Evolutionary conservation across 2,888 invertebrate genomes (phyloP).

Genomic region (Cheiracanthium punctorium): DNA sequence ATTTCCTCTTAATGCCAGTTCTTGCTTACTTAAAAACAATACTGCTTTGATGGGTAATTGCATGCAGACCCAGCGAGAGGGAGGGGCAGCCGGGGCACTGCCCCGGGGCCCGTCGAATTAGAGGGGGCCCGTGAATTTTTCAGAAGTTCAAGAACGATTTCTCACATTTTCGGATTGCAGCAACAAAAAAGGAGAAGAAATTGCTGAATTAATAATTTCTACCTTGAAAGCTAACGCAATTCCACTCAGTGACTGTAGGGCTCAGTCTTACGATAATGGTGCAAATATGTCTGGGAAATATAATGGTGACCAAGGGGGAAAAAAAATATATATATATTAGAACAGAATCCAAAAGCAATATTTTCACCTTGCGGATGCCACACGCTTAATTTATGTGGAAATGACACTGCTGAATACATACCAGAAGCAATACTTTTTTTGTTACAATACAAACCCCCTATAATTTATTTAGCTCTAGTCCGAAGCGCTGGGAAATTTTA

Average conservation of each 20-base stretch:
- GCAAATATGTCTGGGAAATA: slow-evolving; percentile 55
- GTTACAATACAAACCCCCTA: slow-evolving; percentile 5
- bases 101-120: too few relatives aligned
- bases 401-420: neutral
- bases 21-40: too few relatives aligned
- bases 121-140: too few relatives aligned
- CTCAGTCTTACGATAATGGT: slow-evolving; percentile 50
- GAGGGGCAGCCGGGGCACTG: too few relatives aligned
- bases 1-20: too few relatives aligned
- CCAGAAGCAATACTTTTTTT: too few relatives aligned
- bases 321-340: slow-evolving; percentile 1
- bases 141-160: neutral
- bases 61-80: too few relatives aligned
- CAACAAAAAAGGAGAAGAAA: neutral
- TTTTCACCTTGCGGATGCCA: slow-evolving; percentile 5
- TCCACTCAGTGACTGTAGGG: slow-evolving; percentile 22
- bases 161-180: neutral
- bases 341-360: neutral
- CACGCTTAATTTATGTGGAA: neutral
- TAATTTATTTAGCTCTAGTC: slow-evolving; percentile 21
- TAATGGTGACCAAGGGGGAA: slow-evolving; percentile 45
- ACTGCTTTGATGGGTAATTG: too few relatives aligned
- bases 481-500: slow-evolving; percentile 10
- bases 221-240: neutral
- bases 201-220: neutral